Percentiles rank a stretch among this genome's conserved stretches.
These are phyloP conservation scores for Drosophila mulleri DNA, from an alignment of 2,888 invertebrate genomes.

Conservation along the genomic window DNA sequence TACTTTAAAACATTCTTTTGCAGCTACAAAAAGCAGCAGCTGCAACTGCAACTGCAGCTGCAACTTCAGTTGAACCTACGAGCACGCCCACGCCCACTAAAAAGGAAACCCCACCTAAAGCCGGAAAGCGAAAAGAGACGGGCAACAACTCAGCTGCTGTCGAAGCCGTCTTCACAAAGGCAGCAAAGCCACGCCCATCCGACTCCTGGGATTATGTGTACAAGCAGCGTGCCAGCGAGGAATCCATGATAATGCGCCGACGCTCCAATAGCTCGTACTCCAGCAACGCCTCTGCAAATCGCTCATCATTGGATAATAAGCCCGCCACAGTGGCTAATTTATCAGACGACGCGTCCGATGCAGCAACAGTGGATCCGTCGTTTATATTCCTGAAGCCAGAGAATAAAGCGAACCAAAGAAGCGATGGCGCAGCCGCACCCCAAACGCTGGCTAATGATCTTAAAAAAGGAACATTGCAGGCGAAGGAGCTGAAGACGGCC, in stretches of 20 bases:
- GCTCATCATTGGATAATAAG: constrained; percentile 83
- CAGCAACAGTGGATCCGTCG: constrained; percentile 58
- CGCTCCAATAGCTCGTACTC: constrained; percentile 94
- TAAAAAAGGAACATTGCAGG: constrained; percentile 47
- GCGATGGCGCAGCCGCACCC: constrained; percentile 79
- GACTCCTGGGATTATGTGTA: constrained; percentile 87
- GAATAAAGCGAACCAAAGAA: constrained; percentile 73
- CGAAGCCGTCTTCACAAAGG: constrained; percentile 49
- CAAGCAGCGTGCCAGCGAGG: constrained; percentile 87
- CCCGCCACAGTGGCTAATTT: constrained; percentile 41
- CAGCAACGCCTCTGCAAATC: constrained; percentile 88
- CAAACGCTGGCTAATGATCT: constrained; percentile 75
- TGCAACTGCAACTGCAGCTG: neutral
- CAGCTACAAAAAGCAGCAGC: constrained; percentile 22
- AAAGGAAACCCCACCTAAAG: constrained; percentile 57
- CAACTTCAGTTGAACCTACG: constrained; percentile 18
- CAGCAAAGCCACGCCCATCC: constrained; percentile 67
- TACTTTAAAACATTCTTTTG: neutral
- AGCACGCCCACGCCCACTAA: constrained; percentile 31
- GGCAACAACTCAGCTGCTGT: constrained; percentile 11
- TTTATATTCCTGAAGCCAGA: constrained; percentile 84
- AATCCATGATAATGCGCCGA: constrained; percentile 92
- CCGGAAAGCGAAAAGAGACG: constrained; percentile 38
- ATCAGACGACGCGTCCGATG: constrained; percentile 64
- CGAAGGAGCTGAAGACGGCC: constrained; percentile 23